phyloP scores from a whole-genome alignment of 2,113 vertebrate genomes.

The Cololabis saira region DNA sequence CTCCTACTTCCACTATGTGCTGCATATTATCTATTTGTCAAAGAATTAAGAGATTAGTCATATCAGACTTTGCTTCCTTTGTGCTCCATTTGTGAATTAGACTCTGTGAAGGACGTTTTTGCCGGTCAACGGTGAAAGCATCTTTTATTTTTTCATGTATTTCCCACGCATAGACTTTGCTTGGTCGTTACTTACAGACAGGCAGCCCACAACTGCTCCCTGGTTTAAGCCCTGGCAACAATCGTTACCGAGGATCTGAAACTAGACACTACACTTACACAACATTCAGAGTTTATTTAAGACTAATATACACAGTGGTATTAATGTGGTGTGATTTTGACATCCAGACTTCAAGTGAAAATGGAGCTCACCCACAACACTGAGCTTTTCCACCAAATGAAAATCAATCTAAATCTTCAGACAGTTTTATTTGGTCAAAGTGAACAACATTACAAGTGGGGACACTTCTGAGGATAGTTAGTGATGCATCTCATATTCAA shows the following conservation, averaged over 20 bases:
- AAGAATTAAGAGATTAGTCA: constrained; percentile 73
- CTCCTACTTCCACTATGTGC: constrained; percentile 22
- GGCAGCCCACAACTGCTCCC: constrained; percentile 62
- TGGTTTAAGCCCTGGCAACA: constrained; percentile 55
- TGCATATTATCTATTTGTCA: constrained; percentile 66
- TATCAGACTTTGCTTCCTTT: constrained; percentile 61
- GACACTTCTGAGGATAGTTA: constrained; percentile 63
- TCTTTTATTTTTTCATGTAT: constrained; percentile 56
- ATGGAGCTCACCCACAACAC: constrained; percentile 28
- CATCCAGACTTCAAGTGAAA: constrained; percentile 30
- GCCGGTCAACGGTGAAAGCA: constrained; percentile 46
- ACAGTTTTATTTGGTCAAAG: constrained; percentile 48
- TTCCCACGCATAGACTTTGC: constrained; percentile 52
- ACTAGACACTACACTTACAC: constrained; percentile 22
- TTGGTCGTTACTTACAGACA: constrained; percentile 34
- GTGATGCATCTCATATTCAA: constrained; percentile 70
- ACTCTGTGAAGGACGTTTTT: constrained; percentile 64
- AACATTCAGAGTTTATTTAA: constrained; percentile 56
- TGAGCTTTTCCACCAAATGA: constrained; percentile 54
- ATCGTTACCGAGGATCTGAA: constrained; percentile 42
- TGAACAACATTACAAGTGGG: constrained; percentile 63
- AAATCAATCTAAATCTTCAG: constrained; percentile 50
- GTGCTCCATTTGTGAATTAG: constrained; percentile 64
- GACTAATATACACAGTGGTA: constrained; percentile 41
- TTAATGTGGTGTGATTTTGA: constrained; percentile 39